Conservation (phyloP, 2,797 vertebrate genomes). For the Rhabdophis nuchalis region DNA sequence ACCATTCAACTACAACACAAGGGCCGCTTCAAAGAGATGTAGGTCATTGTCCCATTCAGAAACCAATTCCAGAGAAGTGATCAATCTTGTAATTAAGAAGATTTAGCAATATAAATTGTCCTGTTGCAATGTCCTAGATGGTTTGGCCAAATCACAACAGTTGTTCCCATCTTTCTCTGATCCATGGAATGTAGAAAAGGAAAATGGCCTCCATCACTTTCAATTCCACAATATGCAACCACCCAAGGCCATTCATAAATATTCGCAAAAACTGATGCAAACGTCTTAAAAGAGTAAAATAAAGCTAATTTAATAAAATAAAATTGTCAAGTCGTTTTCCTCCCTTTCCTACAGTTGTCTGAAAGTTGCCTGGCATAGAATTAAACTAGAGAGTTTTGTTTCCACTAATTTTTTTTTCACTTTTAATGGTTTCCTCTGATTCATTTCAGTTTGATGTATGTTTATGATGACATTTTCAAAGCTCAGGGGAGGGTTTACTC, state of each 20-base stretch:
- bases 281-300: background rate
- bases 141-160: background rate
- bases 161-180: background rate
- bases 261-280: background rate
- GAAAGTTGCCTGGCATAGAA: background rate
- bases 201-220: background rate
- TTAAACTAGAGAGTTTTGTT: background rate
- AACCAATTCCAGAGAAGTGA: background rate
- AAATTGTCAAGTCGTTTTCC: background rate
- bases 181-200: background rate
- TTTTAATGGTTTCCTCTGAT: background rate
- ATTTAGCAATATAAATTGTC: background rate
- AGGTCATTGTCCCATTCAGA: background rate
- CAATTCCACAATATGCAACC: background rate
- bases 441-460: conserved; percentile 6
- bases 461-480: background rate
- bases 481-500: background rate
- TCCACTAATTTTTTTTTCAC: background rate
- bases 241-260: background rate
- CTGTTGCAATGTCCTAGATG: background rate
- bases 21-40: background rate
- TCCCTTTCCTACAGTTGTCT: background rate
- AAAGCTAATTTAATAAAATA: background rate
- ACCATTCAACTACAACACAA: background rate
- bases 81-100: background rate